Base-by-base conservation (phyloP, 2,797 vertebrate species). In the Anguilla marmorata region DNA sequence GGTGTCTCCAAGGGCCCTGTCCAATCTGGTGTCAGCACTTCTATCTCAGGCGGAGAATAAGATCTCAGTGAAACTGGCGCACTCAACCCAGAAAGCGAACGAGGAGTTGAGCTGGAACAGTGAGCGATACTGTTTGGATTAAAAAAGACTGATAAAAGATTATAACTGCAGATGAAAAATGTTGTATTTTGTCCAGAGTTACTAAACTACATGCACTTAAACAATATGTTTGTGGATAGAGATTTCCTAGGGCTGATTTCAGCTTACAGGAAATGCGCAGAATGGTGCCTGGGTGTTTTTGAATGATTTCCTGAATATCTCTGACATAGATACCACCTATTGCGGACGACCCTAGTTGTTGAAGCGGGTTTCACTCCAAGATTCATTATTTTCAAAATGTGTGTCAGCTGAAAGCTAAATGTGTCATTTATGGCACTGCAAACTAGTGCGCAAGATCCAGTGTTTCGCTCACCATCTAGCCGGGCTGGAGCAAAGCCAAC, bases 1-100 rank as follows among this genome's bases (percentile, higher is more conserved):
- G 11, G 24, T 69, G 58, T 45, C 85, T 88, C 85, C 12, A 21
- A 66, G 82, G 33, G 52, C 56, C 82, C 87, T 24, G 48, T 37
- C 85, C 87, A 69, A 84, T 69, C 82, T 83, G 86, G 82, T 87
- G 58, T 80, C 88, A 86, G 24, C 37, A 27, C 37, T 86, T 79
- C 86, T 86, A 50, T 86, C 86, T 89, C 87, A 7, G 52, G 6
- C 69, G 1, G 30, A 60, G 56, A 85, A 27, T 16, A 14, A 84
- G 16, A n/a, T 33, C 74, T 27, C 79, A n/a, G 48, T 12, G n/a
- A 50, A 27, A 83, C 24, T 48, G 79, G 41, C 41, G 19, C 19
- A 37, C 19, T 30, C 27, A 19, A 82, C 79, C 19, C 4, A 82
- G 16, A 82, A 48, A 48, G 79, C 3, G 21, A 4, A 1, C 1